Percentiles rank a stretch among this genome's conserved stretches.
phyloP scores from a whole-genome alignment of 2,797 vertebrate genomes.

The Leptodactylus fallax region DNA sequence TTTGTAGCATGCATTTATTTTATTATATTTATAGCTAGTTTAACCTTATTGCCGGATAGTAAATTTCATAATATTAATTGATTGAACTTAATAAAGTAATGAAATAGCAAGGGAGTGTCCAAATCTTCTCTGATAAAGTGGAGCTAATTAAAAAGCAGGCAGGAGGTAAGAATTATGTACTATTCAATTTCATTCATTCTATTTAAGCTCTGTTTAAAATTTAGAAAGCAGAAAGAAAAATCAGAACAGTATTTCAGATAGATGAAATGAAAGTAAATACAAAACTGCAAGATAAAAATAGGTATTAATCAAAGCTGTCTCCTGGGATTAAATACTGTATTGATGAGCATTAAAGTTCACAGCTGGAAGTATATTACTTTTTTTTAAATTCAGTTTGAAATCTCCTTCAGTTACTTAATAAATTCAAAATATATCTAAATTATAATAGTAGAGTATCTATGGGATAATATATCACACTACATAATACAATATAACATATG shows the following conservation, averaged over 20 bases:
- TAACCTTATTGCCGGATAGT: not conserved
- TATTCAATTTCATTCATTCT: slow-evolving; percentile 46
- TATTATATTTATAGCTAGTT: not conserved
- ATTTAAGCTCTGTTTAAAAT: slow-evolving; percentile 26
- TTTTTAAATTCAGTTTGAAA: not conserved
- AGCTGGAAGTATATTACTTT: not conserved
- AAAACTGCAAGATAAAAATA: slow-evolving; percentile 30
- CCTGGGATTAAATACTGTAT: not conserved
- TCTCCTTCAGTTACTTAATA: too few relatives aligned
- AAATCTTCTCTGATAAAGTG: slow-evolving; percentile 43
- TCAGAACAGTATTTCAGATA: slow-evolving; percentile 28
- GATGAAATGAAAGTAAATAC: not conserved
- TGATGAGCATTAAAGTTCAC: not conserved
- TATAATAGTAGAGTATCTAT: too few relatives aligned
- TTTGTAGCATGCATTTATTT: too few relatives aligned
- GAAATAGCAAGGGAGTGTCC: slow-evolving; percentile 33
- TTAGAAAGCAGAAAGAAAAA: slow-evolving; percentile 25
- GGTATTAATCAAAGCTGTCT: not conserved
- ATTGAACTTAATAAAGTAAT: slow-evolving; percentile 27
- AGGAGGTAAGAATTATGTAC: slow-evolving; percentile 45
- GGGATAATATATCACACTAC: too few relatives aligned
- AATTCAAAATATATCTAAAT: too few relatives aligned
- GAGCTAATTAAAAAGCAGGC: slow-evolving; percentile 59
- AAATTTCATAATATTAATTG: slow-evolving; percentile 38
- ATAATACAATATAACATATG: too few relatives aligned